Evolutionary conservation across 2,888 invertebrate species (phyloP).

Genomic region (Ichneumoninae sp.): DNA sequence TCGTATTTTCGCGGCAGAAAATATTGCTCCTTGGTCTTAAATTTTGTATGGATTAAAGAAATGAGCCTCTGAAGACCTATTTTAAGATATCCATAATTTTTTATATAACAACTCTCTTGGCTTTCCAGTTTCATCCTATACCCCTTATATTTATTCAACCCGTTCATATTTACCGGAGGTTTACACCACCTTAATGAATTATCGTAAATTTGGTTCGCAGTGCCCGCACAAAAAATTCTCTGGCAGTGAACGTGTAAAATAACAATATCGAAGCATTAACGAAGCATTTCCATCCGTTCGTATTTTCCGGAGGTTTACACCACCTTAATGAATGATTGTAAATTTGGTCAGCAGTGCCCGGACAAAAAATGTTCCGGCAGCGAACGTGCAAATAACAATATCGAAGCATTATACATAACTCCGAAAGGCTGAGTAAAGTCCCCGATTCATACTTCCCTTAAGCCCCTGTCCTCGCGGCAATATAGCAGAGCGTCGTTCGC

Average conservation of each 20-base stretch:
- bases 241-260: background rate
- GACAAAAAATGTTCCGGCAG: background rate
- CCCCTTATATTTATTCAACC: background rate
- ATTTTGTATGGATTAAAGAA: background rate
- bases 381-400: background rate
- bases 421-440: background rate
- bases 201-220: background rate
- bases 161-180: background rate
- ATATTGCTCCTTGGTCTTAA: background rate
- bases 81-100: background rate
- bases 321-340: background rate
- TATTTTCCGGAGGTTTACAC: too few species aligned
- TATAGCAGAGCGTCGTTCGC: background rate
- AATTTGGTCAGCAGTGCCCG: background rate
- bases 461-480: background rate
- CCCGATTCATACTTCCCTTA: background rate
- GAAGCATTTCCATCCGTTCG: too few species aligned
- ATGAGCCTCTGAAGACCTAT: background rate
- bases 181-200: background rate
- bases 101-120: too few species aligned
- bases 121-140: too few species aligned
- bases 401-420: background rate
- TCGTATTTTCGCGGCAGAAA: background rate
- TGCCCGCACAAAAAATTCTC: background rate
- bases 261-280: too few species aligned